phyloP scores from a whole-genome alignment of 2,113 vertebrate species.

The Macquaria ambigua region DNA sequence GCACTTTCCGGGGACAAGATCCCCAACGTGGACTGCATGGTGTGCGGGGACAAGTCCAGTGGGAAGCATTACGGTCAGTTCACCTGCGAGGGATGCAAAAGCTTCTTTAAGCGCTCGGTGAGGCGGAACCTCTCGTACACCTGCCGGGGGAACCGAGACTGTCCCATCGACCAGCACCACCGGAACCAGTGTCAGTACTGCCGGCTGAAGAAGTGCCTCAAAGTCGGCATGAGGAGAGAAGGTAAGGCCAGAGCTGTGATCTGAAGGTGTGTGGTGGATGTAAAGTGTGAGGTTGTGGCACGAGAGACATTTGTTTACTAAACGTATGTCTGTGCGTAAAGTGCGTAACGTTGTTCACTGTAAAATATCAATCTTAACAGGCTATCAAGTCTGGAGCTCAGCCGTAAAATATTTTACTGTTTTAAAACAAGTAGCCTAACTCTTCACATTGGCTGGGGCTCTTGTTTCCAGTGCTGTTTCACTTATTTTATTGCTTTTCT shows the following conservation, averaged over 20 bases:
- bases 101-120: conserved; percentile 92
- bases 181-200: conserved; percentile 92
- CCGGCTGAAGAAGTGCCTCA: conserved; percentile 90
- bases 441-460: background rate
- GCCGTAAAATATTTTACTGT: conserved; percentile 9
- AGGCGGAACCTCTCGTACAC: conserved; percentile 90
- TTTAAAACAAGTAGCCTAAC: background rate
- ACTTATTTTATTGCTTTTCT: background rate
- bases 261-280: background rate
- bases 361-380: conserved; percentile 3
- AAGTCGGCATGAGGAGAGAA: conserved; percentile 91
- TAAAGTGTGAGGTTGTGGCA: background rate
- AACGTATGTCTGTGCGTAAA: conserved; percentile 25
- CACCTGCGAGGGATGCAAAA: conserved; percentile 92
- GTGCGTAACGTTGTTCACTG: conserved; percentile 24
- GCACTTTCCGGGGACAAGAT: conserved; percentile 87
- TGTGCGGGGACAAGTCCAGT: conserved; percentile 91
- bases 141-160: conserved; percentile 89
- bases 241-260: conserved; percentile 73
- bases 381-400: background rate
- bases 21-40: conserved; percentile 89
- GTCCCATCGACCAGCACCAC: conserved; percentile 91
- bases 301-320: background rate
- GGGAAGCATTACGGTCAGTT: conserved; percentile 92
- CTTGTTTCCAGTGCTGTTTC: too few species aligned